Base-by-base conservation (phyloP, 2,113 vertebrate species). In the Lepisosteus oculatus region DNA sequence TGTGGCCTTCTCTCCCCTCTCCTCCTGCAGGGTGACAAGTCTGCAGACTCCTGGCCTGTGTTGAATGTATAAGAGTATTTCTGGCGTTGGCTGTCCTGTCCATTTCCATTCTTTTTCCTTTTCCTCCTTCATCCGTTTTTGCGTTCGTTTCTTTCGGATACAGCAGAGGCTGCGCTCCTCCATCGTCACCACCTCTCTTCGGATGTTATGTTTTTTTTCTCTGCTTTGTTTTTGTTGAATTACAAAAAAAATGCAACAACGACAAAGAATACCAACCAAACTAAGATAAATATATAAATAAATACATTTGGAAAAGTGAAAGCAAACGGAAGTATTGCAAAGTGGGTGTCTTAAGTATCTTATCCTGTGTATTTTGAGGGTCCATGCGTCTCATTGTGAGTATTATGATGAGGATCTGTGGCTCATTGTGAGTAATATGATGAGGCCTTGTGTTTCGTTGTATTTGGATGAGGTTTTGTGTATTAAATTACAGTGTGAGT, bases 251-350 rank as follows among this genome's bases (percentile, higher is more conserved):
- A 90, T 88, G 91, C 88, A 91, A 92, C 91, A 89, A 90, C 87
- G 86, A 86, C 82, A 83, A 91, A 89, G 80, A 88, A 86, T 92
- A 90, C 88, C 90, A 92, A 91, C 89, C 90, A 91, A 92, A 92
- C 90, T 89, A 86, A 92, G 88, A 92, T 91, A 84, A 90, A 91
- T 89, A 91, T 84, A 90, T 89, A 87, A 88, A 92, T 91, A 92
- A 85, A 91, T 90, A 92, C 91, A 91, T 84, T 91, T 89, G 91
- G 89, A 91, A 68, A 89, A 89, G 89, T 89, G 88, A 91, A 84
- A 90, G 84, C 85, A 86, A 88, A 73, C 67, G 45, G 43, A 14
- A 57, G 59, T 42, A 55, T 6, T 72, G 65, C 61, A 44, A 61
- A 61, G 43, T 70, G 56, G 62, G 43, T 62, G 43, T 29, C 63